Percentiles rank a stretch among this genome's conserved stretches.
Conservation (phyloP, 2,113 vertebrate genomes). For the Nyctibius bracteatus region DNA sequence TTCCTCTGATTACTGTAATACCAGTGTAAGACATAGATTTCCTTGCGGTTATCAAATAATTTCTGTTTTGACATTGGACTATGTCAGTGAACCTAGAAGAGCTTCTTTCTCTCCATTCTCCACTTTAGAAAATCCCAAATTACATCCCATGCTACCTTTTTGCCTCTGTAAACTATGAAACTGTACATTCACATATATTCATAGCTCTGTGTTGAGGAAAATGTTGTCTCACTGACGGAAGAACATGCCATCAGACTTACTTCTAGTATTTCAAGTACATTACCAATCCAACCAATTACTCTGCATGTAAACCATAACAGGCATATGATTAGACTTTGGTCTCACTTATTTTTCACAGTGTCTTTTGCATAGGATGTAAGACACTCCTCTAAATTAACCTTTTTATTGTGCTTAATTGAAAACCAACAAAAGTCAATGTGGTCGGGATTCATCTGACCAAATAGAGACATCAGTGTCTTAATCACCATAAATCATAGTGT, state of each 20-base stretch:
- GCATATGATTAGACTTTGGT: not conserved
- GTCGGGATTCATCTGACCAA: not conserved
- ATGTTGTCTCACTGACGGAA: not conserved
- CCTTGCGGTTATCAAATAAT: not conserved
- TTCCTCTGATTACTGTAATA: conserved; percentile 40
- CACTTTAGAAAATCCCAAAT: conserved; percentile 5
- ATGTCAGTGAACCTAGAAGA: not conserved
- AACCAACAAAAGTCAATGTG: not conserved
- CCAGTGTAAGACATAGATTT: conserved; percentile 16
- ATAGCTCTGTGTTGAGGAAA: not conserved
- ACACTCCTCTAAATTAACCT: not conserved
- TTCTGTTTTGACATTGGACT: not conserved
- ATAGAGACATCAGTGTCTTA: not conserved
- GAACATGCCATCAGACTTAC: not conserved
- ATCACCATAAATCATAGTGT: not conserved
- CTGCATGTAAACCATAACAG: not conserved
- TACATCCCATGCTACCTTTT: not conserved
- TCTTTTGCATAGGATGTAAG: not conserved
- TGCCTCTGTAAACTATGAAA: conserved; percentile 40
- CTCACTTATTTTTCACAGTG: not conserved
- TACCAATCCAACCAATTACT: not conserved
- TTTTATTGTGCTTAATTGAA: not conserved
- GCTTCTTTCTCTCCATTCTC: not conserved
- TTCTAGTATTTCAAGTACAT: not conserved
- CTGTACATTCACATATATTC: not conserved